Evolutionary conservation across 2,797 vertebrate genomes (phyloP), one percentile per base, ranked within the genome.

Genomic region (Chromobotia macracanthus): DNA sequence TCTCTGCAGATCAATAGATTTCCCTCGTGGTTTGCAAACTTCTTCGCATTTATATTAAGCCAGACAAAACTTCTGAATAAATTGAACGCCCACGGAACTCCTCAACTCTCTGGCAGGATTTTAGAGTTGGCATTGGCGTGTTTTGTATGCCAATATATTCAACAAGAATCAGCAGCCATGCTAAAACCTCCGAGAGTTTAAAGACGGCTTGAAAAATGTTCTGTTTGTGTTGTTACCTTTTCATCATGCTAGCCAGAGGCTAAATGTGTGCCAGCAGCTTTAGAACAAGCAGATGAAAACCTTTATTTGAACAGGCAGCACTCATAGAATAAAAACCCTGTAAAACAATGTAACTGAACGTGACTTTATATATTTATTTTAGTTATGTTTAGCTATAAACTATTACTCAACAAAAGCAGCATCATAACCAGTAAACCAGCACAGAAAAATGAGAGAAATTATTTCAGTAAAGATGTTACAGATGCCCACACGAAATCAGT

Each of bases 121-220:
- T 46, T 68, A 53, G 41, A 31, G 31, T 63, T 55, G 53, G 35
- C 31, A 72, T 79, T 61, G 18, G 25, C 56, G 35, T 60, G 66
- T 77, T 77, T 79, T 64, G 35, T 15, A 75, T 71, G 75, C 25
- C 80, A 78, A 72, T 41, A 58, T 56, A 56, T 73, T 80, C 74
- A 75, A 69, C 1, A 19, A 72, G 69, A 63, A 77, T 72, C 51
- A 64, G 64, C 51, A 38, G 25, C 61, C 50, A 28, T 25, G 41
- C 9, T 35, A 64, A 38, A 67, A 13, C 77, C 67, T 72, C 55
- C 31, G 77, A 72, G 77, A 69, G 35, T 70, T 66, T 5, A 3
- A 38, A 68, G 69, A 83, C 46, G 68, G 73, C 25, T 63, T 70
- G 76, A 70, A 53, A 79, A 71, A 71, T 71, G 15, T 71, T 79